Evolutionary conservation across 2,797 vertebrate species (phyloP).

Genomic region (Helarctos malayanus): DNA sequence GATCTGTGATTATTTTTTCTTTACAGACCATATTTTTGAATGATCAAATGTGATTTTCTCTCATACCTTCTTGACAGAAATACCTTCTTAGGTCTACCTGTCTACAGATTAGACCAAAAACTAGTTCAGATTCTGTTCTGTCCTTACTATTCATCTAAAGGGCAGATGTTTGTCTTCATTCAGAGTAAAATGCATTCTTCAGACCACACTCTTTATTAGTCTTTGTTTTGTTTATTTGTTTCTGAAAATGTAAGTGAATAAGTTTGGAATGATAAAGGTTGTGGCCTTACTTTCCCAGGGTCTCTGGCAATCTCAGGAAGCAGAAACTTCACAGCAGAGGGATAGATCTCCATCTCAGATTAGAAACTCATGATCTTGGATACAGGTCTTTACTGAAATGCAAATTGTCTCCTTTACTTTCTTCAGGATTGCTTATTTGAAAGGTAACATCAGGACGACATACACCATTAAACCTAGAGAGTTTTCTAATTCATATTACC

Average conservation of each 20-base stretch:
- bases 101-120: neutral
- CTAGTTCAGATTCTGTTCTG: neutral
- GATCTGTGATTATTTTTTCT: neutral
- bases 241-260: neutral
- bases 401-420: neutral
- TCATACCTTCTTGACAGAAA: neutral
- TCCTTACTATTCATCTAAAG: neutral
- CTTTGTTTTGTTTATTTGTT: neutral
- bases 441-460: neutral
- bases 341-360: neutral
- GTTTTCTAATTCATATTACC: neutral
- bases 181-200: neutral
- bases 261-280: neutral
- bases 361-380: neutral
- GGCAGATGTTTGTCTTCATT: neutral
- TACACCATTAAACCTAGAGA: neutral
- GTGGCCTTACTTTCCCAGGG: neutral
- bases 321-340: neutral
- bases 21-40: neutral
- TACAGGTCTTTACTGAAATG: neutral
- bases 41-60: neutral
- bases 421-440: neutral
- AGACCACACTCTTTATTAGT: neutral
- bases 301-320: neutral
- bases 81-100: neutral